These are phyloP conservation scores for Ptychoptera albimana DNA, from an alignment of 2,888 invertebrate species.

Conservation along the genomic window DNA sequence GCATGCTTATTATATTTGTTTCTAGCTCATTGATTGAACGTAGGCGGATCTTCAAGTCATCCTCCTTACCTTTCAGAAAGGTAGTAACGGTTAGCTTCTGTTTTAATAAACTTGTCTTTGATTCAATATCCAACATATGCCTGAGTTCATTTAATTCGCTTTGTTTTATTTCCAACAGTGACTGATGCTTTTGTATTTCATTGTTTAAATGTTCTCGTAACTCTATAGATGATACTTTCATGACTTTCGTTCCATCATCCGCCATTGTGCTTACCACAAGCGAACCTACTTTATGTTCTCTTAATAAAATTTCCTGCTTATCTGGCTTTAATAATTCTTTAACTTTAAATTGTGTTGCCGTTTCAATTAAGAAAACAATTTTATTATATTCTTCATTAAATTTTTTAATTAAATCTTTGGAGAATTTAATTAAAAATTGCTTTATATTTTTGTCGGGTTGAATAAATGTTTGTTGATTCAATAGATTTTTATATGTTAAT, in stretches of 20 bases:
- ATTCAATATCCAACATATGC: neutral
- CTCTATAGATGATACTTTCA: too few relatives aligned
- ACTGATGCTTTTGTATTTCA: neutral
- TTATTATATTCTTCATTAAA: slow-evolving; percentile 1
- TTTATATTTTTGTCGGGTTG: neutral
- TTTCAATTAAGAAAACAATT: neutral
- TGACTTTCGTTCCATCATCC: too few relatives aligned
- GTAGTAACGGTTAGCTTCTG: neutral
- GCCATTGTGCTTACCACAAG: too few relatives aligned
- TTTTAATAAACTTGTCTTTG: neutral
- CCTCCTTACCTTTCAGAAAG: neutral
- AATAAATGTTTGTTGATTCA: neutral
- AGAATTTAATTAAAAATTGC: neutral
- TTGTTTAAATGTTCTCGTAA: neutral
- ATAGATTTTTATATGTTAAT: neutral
- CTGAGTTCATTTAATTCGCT: neutral
- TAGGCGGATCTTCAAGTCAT: neutral
- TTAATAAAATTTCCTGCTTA: neutral
- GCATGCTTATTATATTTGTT: neutral
- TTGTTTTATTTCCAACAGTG: slow-evolving; percentile 1
- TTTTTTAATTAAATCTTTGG: slow-evolving; percentile 1
- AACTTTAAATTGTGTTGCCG: neutral
- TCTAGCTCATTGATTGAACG: slow-evolving; percentile 1
- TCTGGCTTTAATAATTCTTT: neutral
- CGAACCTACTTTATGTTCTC: neutral